A percentile compares a stretch with the other conserved stretches of the same genome.
Evolutionary conservation across 2,113 vertebrate genomes (phyloP).

Genomic region (Eulacestoma nigropectus): DNA sequence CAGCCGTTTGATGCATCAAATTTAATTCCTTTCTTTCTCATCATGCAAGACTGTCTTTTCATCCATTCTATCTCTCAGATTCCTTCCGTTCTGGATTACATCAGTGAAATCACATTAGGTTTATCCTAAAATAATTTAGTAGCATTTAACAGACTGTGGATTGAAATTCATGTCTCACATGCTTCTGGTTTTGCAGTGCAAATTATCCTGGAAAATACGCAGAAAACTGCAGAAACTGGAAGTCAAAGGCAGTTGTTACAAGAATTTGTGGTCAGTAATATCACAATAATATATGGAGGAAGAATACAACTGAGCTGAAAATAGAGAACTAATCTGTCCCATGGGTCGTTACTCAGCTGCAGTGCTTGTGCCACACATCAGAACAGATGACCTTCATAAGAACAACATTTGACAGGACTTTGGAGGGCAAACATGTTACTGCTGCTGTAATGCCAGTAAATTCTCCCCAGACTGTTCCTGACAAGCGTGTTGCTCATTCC

Average conservation of each 20-base stretch:
- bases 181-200: neutral
- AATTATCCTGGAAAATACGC: neutral
- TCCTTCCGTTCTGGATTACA: neutral
- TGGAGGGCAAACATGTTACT: neutral
- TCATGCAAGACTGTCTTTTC: neutral
- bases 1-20: neutral
- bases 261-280: neutral
- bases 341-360: neutral
- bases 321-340: neutral
- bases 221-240: neutral
- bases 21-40: neutral
- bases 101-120: neutral
- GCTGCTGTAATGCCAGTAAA: neutral
- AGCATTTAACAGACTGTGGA: neutral
- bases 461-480: neutral
- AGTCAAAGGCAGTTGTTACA: neutral
- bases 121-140: neutral
- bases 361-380: neutral
- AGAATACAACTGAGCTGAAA: neutral
- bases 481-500: neutral
- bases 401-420: neutral
- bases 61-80: neutral
- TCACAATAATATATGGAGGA: neutral
- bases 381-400: neutral
- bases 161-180: neutral